phyloP scores from a whole-genome alignment of 2,113 vertebrate genomes.

The Stigmatopora nigra region DNA sequence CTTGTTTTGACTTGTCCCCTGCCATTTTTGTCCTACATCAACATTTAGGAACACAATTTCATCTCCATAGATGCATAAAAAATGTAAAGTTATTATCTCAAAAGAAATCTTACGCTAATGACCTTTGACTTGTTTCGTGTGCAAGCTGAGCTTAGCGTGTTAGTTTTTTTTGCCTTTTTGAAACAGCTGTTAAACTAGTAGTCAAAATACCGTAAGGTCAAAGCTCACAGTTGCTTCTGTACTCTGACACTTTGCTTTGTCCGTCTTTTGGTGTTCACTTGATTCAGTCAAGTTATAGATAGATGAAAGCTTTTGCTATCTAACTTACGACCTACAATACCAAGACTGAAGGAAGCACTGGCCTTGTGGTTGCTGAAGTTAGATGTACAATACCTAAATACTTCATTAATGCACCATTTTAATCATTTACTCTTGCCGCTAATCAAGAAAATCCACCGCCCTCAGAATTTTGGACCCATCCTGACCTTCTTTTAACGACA shows the following conservation, averaged over 20 bases:
- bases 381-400: neutral
- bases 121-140: constrained; percentile 32
- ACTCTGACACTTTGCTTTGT: constrained; percentile 18
- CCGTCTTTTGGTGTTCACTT: neutral
- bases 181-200: constrained; percentile 51
- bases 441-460: neutral
- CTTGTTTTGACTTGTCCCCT: constrained; percentile 50
- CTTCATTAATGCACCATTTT: neutral
- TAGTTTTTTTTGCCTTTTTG: constrained; percentile 22
- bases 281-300: neutral
- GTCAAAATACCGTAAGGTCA: constrained; percentile 46
- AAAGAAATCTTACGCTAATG: constrained; percentile 1
- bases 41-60: constrained; percentile 1
- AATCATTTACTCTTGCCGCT: neutral
- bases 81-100: neutral
- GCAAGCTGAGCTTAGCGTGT: constrained; percentile 26
- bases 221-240: constrained; percentile 45
- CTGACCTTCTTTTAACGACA: too few relatives aligned
- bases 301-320: too few relatives aligned
- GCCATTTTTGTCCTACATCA: constrained; percentile 14
- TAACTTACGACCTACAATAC: too few relatives aligned
- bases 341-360: too few relatives aligned
- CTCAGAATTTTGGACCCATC: too few relatives aligned
- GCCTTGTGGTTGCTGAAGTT: too few relatives aligned
- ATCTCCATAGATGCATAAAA: neutral